Percentiles rank a stretch among this genome's conserved stretches.
Conservation (phyloP, 2,888 invertebrate genomes). For the Paralinhomoeus sp. region DNA sequence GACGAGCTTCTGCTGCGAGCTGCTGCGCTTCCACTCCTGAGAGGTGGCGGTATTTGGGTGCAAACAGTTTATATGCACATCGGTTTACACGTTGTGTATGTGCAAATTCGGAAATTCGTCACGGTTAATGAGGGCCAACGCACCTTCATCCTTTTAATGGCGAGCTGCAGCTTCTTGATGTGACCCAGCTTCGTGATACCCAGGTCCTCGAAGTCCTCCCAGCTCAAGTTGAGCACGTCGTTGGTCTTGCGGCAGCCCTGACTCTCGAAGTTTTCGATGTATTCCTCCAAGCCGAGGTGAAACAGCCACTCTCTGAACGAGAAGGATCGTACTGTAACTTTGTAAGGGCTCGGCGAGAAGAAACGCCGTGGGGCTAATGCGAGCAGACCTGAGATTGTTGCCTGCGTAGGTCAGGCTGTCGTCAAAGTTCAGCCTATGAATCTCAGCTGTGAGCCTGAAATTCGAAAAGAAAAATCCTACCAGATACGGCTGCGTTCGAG, state of each 20-base stretch:
- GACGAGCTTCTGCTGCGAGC: no score
- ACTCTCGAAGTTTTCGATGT: constrained; percentile 60
- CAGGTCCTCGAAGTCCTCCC: constrained; percentile 97
- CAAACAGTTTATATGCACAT: no score
- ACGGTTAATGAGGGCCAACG: neutral
- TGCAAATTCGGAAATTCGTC: no score
- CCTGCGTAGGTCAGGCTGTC: neutral
- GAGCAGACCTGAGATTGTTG: no score
- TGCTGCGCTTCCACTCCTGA: no score
- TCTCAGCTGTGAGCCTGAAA: constrained; percentile 65
- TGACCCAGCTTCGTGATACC: constrained; percentile 48
- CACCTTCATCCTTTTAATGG: constrained; percentile 76
- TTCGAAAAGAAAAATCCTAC: no score
- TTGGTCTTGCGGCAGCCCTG: constrained; percentile 60
- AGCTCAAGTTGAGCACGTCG: constrained; percentile 74
- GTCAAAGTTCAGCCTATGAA: constrained; percentile 46
- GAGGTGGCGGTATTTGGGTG: no score
- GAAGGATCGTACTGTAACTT: no score
- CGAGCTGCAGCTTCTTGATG: constrained; percentile 88
- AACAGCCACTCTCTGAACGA: constrained; percentile 56
- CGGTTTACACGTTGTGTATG: no score
- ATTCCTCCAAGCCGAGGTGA: constrained; percentile 68
- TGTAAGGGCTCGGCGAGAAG: neutral
- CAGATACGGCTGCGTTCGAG: no score
- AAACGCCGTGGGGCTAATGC: no score